Base-by-base conservation (phyloP, 2,888 invertebrate species). In the Lochmaea capreae region DNA sequence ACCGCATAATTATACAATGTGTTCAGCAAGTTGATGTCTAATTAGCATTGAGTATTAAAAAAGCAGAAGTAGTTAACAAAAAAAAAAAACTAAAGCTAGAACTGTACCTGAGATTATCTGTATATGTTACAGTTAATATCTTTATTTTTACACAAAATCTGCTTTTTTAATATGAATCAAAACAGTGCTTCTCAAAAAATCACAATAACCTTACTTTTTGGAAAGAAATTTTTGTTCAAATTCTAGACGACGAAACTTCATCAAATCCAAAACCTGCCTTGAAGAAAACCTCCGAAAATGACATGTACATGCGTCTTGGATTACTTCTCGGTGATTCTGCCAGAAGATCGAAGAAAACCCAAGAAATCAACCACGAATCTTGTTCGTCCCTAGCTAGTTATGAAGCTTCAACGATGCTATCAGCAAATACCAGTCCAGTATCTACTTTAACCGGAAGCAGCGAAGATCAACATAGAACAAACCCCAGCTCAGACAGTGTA, bases 381-480 rank as follows among this genome's bases (percentile, higher is more conserved):
- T 87, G 86, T 79, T 85, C 86, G 12, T 88, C 88, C 4, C 86
- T 91, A 71, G 90, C 90, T 14, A 91, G 90, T 61, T 88, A 90
- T 74, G 91, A 91, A 75, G 90, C 90, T 9, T 80, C 84, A 5
- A 83, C 93, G 0, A 89, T 94, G 67, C 92, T 93, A 66, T 94
- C 95, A 39, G 93, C 93, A 72, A 95, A 95, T 82, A 95, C 95
- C 52, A 96, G 96, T 85, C 96, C 96, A 69, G 93, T 96, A n/a
- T 96, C 96, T 42, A 96, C 96, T 0, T 88, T 96, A 58, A 96
- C 96, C 3, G 96, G 94, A 3, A 95, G 95, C 0, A 95, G 95
- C 0, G 95, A 95, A 82, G 92, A 91, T 73, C 86, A 87, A 79
- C 88, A 90, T 49, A 78, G 86, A 43, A 85, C 84, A 61, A 89